A percentile compares a stretch with the other conserved stretches of the same genome.
phyloP scores from a whole-genome alignment of 2,113 vertebrate species.

The Ursus arctos region DNA sequence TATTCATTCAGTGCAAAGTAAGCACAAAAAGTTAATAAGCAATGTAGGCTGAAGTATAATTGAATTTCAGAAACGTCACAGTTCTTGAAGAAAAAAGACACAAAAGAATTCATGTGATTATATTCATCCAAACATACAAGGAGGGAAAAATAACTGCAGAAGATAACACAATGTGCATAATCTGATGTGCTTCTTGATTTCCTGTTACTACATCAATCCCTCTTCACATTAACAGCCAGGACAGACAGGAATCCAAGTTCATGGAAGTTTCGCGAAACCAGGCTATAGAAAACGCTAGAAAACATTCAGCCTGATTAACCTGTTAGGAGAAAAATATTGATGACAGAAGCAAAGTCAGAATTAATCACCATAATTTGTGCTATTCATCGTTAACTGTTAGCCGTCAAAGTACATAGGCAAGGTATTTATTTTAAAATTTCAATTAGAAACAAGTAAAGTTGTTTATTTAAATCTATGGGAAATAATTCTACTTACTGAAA shows the following conservation, averaged over 20 bases:
- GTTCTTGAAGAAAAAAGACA: background rate
- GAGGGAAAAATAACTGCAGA: background rate
- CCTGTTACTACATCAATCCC: background rate
- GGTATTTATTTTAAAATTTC: background rate
- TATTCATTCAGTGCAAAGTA: background rate
- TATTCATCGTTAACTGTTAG: background rate
- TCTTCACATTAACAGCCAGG: background rate
- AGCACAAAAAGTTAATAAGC: background rate
- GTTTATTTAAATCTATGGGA: background rate
- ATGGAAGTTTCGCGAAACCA: background rate
- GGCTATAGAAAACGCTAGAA: background rate
- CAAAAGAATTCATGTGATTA: background rate
- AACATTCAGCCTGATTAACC: background rate
- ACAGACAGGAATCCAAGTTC: background rate
- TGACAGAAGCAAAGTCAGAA: background rate
- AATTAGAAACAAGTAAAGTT: background rate
- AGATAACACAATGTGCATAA: background rate
- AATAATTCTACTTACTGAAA: conserved; percentile 4
- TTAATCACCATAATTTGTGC: background rate
- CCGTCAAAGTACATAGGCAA: background rate
- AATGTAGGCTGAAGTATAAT: background rate
- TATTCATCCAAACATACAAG: background rate
- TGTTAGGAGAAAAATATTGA: background rate
- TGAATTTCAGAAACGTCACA: background rate
- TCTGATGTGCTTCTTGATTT: background rate